These are phyloP conservation scores for Hystrix cristata DNA, from an alignment of 2,113 vertebrate genomes.

Conservation along the genomic window DNA sequence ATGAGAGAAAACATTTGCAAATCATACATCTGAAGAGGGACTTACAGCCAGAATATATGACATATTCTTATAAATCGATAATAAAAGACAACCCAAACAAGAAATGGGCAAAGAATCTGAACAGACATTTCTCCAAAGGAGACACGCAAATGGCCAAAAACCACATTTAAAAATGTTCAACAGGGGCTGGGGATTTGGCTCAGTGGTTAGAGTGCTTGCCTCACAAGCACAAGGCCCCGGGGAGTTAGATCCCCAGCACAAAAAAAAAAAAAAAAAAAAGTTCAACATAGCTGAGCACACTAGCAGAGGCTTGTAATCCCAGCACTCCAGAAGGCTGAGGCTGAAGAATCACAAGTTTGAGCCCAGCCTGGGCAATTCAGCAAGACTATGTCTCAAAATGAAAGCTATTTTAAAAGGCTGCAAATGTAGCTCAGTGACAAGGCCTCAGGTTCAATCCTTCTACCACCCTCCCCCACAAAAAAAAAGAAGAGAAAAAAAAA, in stretches of 20 bases:
- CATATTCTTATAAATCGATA: constrained; percentile 14
- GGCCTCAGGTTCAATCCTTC: background rate
- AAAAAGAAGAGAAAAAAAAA: background rate
- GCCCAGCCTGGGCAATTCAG: background rate
- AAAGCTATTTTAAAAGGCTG: background rate
- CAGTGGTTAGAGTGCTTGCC: too few species aligned
- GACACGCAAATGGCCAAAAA: background rate
- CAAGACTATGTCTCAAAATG: background rate
- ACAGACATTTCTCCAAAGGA: background rate
- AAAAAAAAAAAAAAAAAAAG: background rate
- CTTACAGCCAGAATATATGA: constrained; percentile 15
- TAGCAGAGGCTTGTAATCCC: background rate
- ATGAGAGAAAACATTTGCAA: constrained; percentile 20
- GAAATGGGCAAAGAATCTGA: background rate
- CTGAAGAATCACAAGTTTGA: background rate
- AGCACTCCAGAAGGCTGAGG: background rate
- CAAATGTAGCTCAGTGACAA: background rate
- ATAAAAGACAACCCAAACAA: constrained; percentile 29
- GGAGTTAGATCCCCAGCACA: too few species aligned
- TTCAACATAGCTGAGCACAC: background rate
- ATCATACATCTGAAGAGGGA: background rate
- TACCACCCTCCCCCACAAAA: background rate
- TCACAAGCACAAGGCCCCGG: too few species aligned
- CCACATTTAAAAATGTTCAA: background rate
- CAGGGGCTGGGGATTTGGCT: background rate